phyloP scores from a whole-genome alignment of 2,797 vertebrate genomes.

The Mareca penelope region DNA sequence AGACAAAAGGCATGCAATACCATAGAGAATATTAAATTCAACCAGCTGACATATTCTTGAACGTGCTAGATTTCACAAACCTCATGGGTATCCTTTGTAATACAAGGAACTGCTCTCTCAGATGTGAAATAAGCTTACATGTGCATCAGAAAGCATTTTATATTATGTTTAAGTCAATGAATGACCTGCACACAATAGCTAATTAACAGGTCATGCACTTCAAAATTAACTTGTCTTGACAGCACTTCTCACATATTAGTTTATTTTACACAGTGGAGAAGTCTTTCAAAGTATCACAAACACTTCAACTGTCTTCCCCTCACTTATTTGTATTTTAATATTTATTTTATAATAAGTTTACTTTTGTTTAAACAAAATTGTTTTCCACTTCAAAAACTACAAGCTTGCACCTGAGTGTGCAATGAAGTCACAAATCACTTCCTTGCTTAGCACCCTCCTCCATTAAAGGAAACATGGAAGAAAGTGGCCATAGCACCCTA shows the following conservation, averaged over 20 bases:
- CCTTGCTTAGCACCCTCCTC: not conserved
- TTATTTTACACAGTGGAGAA: not conserved
- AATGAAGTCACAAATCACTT: not conserved
- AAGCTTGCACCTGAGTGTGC: not conserved
- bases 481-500: not conserved
- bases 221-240: not conserved
- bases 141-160: not conserved
- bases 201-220: not conserved
- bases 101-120: conserved; percentile 30
- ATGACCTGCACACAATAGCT: conserved; percentile 1
- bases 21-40: conserved; percentile 38
- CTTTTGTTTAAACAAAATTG: not conserved
- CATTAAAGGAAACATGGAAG: not conserved
- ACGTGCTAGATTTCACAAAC: not conserved
- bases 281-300: not conserved
- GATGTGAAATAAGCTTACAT: conserved; percentile 4
- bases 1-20: conserved; percentile 48
- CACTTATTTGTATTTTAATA: not conserved
- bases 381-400: not conserved
- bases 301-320: not conserved
- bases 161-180: not conserved
- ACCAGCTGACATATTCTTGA: not conserved
- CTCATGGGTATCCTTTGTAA: not conserved
- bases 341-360: no score
- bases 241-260: not conserved